phyloP scores from a whole-genome alignment of 2,113 vertebrate species.

The Neopipo cinnamomea region DNA sequence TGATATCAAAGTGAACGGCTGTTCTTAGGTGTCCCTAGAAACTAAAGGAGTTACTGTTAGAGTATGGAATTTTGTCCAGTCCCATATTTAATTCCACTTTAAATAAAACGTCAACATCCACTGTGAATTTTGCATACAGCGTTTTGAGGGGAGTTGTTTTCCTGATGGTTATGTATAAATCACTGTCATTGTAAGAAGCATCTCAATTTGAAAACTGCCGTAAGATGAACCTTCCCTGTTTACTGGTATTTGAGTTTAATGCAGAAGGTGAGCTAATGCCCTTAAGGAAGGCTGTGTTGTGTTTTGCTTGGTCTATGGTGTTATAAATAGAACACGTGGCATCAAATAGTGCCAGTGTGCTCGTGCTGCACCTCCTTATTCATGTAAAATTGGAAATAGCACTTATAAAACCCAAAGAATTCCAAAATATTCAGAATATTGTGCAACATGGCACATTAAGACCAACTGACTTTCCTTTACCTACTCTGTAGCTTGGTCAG shows the following conservation, averaged over 20 bases:
- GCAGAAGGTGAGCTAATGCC: neutral
- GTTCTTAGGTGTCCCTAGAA: neutral
- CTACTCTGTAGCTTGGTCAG: neutral
- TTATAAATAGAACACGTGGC: neutral
- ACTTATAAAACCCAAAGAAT: neutral
- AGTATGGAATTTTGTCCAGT: neutral
- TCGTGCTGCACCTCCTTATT: fast-evolving
- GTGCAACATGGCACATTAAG: neutral
- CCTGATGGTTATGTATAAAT: neutral
- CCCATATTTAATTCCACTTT: neutral
- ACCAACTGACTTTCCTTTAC: neutral
- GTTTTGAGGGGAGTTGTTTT: neutral
- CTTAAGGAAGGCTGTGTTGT: neutral
- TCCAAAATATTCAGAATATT: neutral
- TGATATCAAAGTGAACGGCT: neutral
- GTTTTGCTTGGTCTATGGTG: neutral
- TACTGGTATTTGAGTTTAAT: neutral
- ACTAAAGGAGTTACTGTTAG: neutral
- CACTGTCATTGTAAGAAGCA: neutral
- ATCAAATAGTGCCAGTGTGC: neutral
- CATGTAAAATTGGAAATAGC: neutral
- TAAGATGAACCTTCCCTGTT: neutral
- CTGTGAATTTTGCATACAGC: neutral
- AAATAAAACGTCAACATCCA: neutral
- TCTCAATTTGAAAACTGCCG: neutral